Evolutionary conservation across 2,888 invertebrate genomes (phyloP).

Genomic region (Oscheius sp.): DNA sequence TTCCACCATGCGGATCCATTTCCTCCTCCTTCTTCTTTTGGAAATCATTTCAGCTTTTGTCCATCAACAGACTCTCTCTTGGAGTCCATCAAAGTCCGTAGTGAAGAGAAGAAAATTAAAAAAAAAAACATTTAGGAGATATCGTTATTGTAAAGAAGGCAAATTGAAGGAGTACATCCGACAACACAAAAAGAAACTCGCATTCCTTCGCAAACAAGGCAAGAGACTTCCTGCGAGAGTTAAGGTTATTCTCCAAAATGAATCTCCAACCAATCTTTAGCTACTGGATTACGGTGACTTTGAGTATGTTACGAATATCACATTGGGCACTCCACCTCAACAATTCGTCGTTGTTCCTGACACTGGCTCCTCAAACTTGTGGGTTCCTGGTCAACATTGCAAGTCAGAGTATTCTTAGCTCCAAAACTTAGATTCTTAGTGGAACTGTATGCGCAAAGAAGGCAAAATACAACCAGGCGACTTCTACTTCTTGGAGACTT

Average conservation of each 20-base stretch:
- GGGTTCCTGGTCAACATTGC: slow-evolving; percentile 41
- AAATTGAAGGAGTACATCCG: neutral
- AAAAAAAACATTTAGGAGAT: neutral
- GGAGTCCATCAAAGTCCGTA: neutral
- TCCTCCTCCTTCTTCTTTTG: neutral
- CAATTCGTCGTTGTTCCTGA: slow-evolving; percentile 45
- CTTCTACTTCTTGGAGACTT: slow-evolving; percentile 82
- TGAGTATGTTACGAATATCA: slow-evolving; percentile 48
- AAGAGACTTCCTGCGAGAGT: neutral
- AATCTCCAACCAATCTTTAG: neutral
- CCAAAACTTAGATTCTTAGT: neutral
- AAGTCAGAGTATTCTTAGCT: neutral
- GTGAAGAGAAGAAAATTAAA: no score
- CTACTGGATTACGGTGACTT: slow-evolving; percentile 30
- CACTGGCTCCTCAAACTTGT: slow-evolving; percentile 41
- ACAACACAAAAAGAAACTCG: neutral
- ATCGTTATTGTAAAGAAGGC: neutral
- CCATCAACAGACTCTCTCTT: neutral
- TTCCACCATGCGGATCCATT: neutral
- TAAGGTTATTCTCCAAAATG: neutral
- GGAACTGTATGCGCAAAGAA: slow-evolving; percentile 27
- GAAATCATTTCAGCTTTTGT: neutral
- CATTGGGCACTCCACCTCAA: slow-evolving; percentile 43
- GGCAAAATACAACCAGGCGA: slow-evolving; percentile 86
- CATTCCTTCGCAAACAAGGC: neutral